Base-by-base conservation (phyloP, 2,797 vertebrate species). In the Myotis pilosus region DNA sequence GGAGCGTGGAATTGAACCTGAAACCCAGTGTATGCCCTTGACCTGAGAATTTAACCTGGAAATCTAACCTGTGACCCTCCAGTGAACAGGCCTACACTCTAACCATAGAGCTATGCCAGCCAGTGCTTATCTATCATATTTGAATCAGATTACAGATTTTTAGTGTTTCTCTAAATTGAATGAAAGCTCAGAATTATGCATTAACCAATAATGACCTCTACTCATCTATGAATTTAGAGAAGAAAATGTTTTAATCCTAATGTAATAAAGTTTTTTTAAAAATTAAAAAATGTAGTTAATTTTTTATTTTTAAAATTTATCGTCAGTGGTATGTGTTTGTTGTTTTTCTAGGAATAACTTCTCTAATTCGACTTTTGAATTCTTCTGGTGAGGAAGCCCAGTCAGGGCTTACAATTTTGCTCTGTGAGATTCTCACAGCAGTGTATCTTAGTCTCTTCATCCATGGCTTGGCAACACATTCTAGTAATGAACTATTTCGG, bases 371-470 rank as follows among this genome's bases (percentile, higher is more conserved):
- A 75, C 98, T 99, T 82, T 95, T 99, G 98, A 99, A 98, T 98
- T 99, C 99, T 88, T 98, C 99, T 53, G 99, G 99, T 0, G 99
- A 99, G 69, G 99, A 99, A 97, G 99, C 98, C 93, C 99, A 99
- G 75, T 99, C 99, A 3, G 98, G 99, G 71, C 98, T 99, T 90
- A 98, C 99, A 3, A 97, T 99, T 97, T 98, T 99, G 85, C 99
- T 99, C 80, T 99, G 99, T 96, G 99, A 99, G 98, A 99, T 99
- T 98, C 98, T 99, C 92, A 99, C 99, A 55, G 99, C 99, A 0
- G 99, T 99, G 69, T 99, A 99, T 98, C 98, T 99, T 96, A 99
- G 99, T 97, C 98, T 99, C 47, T 99, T 99, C 97, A 99, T 99
- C 95, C 99, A 99, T 93, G 99, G 99, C 95, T 98, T 99, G 97